Evolutionary conservation across 2,113 vertebrate genomes (phyloP).

Genomic region (Megaceryle maxima): DNA sequence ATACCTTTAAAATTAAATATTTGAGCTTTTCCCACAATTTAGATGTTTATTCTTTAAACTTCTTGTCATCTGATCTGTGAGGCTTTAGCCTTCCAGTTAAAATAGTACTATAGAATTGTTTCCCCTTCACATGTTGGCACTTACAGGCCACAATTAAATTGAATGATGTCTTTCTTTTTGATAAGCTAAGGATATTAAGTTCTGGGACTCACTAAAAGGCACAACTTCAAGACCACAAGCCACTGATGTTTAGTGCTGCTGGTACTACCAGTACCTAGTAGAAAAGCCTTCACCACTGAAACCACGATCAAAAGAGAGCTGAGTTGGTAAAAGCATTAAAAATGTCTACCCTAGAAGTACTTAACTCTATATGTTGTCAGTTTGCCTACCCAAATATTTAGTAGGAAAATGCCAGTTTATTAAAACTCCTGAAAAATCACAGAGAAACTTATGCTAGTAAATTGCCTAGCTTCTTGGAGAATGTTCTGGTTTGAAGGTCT

Average conservation of each 20-base stretch:
- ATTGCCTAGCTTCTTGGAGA: neutral
- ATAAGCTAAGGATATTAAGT: neutral
- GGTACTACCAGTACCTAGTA: neutral
- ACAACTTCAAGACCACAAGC: slow-evolving; percentile 22
- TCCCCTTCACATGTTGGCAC: neutral
- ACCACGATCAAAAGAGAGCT: neutral
- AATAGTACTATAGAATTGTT: neutral
- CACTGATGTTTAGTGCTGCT: neutral
- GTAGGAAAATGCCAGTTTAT: neutral
- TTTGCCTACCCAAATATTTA: neutral
- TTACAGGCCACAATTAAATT: neutral
- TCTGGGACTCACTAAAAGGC: slow-evolving; percentile 1
- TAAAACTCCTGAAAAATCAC: neutral
- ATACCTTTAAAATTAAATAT: neutral
- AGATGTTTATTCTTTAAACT: neutral
- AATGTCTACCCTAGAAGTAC: neutral
- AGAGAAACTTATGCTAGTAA: neutral
- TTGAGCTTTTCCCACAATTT: neutral
- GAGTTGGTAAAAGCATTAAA: neutral
- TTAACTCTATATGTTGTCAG: neutral
- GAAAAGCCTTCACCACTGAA: neutral
- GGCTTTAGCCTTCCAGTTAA: neutral
- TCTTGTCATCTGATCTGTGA: neutral
- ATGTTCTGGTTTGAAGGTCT: neutral
- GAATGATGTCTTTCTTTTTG: neutral